Percentiles rank a stretch among this genome's conserved stretches.
These are phyloP conservation scores for Apaloderma vittatum DNA, from an alignment of 2,113 vertebrate species.

Conservation along the genomic window DNA sequence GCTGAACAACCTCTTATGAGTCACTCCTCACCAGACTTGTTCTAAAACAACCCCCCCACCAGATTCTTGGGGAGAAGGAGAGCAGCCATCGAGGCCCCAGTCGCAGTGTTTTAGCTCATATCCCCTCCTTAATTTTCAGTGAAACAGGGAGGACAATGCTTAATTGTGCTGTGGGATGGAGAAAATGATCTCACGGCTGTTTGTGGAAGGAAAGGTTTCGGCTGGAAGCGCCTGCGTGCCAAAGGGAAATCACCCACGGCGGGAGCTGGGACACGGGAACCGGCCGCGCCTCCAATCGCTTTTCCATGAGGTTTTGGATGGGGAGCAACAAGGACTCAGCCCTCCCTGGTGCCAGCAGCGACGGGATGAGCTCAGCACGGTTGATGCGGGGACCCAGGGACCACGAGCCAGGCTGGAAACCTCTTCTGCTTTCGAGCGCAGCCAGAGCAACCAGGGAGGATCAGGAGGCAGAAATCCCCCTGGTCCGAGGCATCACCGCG, in stretches of 20 bases:
- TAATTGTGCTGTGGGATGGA: not conserved
- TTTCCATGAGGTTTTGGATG: accelerated
- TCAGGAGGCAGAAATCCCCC: not conserved
- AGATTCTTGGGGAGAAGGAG: accelerated
- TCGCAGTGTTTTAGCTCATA: accelerated
- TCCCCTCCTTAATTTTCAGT: not conserved
- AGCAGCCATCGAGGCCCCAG: not conserved
- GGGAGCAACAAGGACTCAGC: not conserved
- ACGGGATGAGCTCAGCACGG: accelerated
- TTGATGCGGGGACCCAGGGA: not conserved
- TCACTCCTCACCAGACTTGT: too few relatives aligned
- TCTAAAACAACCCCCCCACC: too few relatives aligned
- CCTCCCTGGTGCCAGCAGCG: accelerated
- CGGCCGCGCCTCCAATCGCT: accelerated
- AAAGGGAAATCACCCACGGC: accelerated
- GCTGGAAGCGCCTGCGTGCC: not conserved
- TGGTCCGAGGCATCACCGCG: accelerated
- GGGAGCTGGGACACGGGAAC: accelerated
- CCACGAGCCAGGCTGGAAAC: not conserved
- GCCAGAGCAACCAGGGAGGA: not conserved
- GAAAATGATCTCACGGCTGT: not conserved
- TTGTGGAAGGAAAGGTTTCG: not conserved
- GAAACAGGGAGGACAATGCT: not conserved
- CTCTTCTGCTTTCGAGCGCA: not conserved
- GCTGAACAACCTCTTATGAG: too few relatives aligned